phyloP scores from a whole-genome alignment of 2,888 invertebrate genomes.

The Tetanocera ferruginea region DNA sequence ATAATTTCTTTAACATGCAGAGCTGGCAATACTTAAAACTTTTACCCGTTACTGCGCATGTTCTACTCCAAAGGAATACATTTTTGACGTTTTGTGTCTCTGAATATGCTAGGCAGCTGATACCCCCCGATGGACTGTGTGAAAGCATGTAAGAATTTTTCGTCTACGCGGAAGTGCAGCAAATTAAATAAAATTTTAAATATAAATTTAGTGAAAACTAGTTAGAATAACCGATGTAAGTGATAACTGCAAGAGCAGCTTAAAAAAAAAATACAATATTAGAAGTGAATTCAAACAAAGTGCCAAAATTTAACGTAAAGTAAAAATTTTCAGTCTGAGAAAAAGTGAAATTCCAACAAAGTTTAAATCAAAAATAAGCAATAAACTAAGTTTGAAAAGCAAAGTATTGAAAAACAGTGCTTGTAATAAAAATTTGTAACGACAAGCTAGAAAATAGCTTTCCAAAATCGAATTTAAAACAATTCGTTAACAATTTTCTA shows the following conservation, averaged over 20 bases:
- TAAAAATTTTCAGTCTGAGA: neutral
- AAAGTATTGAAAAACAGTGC: neutral
- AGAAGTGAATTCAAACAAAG: neutral
- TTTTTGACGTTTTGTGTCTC: slow-evolving; percentile 8
- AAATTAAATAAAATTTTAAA: neutral
- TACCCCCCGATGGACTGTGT: slow-evolving; percentile 6
- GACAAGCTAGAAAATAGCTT: too few species aligned
- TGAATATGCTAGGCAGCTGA: neutral
- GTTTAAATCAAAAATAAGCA: neutral
- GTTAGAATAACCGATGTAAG: neutral
- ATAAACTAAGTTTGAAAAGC: neutral
- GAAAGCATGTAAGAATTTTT: slow-evolving; percentile 20
- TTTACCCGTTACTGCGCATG: slow-evolving; percentile 12
- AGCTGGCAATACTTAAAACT: slow-evolving; percentile 1
- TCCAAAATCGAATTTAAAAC: neutral
- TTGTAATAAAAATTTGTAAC: too few species aligned
- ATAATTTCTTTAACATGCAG: neutral
- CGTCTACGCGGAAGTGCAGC: slow-evolving; percentile 17
- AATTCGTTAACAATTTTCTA: too few species aligned
- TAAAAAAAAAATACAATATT: neutral
- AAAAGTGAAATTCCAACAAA: neutral
- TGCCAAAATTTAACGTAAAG: neutral
- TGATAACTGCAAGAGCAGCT: neutral
- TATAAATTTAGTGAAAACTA: neutral
- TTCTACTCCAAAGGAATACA: neutral